Evolutionary conservation across 2,113 vertebrate genomes (phyloP).

Genomic region (Polyodon spathula): DNA sequence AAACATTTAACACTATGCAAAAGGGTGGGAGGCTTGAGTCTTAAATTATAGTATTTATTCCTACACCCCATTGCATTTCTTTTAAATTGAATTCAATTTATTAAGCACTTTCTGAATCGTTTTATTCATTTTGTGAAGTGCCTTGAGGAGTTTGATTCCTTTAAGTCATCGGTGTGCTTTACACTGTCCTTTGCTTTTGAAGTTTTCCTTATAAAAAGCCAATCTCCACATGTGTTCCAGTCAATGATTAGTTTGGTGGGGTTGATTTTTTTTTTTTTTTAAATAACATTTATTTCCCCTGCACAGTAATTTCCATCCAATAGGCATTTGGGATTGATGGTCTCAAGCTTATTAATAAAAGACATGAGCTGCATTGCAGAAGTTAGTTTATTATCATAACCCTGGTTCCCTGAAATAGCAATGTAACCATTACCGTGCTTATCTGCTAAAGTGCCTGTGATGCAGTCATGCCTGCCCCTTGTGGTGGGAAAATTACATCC

Average conservation of each 20-base stretch:
- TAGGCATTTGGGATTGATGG: neutral
- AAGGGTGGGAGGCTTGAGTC: no score
- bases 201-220: neutral
- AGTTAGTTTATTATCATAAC: neutral
- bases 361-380: neutral
- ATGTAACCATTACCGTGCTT: neutral
- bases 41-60: no score
- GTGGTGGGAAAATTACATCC: no score
- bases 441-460: neutral
- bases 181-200: neutral
- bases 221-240: neutral
- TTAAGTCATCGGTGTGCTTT: no score
- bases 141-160: no score
- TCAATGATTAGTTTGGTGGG: neutral
- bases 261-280: neutral
- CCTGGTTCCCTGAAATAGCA: no score
- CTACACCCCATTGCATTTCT: no score
- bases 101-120: no score
- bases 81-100: no score
- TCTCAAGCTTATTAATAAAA: neutral
- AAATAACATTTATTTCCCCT: neutral
- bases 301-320: neutral
- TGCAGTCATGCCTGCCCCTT: no score
- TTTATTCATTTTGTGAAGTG: no score
- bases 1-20: no score